Evolutionary conservation across 1,140 invertebrate species (phyloP).

Genomic region (Drosophila teissieri): DNA sequence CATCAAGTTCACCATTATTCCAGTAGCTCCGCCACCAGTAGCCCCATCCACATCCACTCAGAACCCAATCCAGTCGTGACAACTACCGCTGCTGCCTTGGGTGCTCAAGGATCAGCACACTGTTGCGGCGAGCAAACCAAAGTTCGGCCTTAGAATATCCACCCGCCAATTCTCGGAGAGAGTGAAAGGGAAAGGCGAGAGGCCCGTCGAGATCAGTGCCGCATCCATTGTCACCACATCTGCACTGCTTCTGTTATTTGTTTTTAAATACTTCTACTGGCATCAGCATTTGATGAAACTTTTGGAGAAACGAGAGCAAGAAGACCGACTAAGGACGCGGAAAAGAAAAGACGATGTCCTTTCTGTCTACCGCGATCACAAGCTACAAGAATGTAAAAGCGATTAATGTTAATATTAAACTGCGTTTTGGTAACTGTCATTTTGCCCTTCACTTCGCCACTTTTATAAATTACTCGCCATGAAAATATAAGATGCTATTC

Average conservation of each 20-base stretch:
- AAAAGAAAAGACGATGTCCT: neutral
- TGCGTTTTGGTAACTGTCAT: neutral
- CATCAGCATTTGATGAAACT: conserved; percentile 12
- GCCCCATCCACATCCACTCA: neutral
- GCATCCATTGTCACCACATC: neutral
- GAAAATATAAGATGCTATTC: neutral
- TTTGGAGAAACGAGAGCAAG: neutral
- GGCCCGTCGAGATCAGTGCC: no score
- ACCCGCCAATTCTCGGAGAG: conserved; percentile 9
- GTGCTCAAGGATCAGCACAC: conserved; percentile 3
- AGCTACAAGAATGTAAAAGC: neutral
- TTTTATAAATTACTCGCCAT: neutral
- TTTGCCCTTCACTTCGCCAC: neutral
- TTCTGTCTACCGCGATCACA: neutral
- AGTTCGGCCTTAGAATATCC: neutral
- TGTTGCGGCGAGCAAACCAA: neutral
- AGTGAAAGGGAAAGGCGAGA: neutral
- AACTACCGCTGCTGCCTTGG: conserved; percentile 46
- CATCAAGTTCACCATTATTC: conserved; percentile 87
- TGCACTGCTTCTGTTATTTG: conserved; percentile 37
- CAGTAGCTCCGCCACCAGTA: conserved; percentile 46
- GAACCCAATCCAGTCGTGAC: conserved; percentile 47
- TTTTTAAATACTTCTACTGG: conserved; percentile 51
- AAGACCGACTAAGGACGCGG: neutral
- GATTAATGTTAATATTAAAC: neutral